These are phyloP conservation scores for Tinamus major DNA, from an alignment of 2,797 vertebrate genomes.

Conservation along the genomic window DNA sequence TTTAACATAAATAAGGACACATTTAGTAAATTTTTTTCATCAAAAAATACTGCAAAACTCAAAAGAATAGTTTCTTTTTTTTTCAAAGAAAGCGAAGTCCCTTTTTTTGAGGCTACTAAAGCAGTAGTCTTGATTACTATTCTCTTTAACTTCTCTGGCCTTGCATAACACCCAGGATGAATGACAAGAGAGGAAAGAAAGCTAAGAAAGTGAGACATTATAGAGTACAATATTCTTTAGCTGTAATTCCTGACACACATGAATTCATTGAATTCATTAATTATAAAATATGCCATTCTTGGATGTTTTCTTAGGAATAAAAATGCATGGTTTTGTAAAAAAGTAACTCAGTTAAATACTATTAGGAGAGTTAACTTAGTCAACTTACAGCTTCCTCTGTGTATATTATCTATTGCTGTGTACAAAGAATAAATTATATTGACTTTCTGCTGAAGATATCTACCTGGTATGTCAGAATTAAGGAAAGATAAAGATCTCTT, in stretches of 20 bases:
- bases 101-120: background rate
- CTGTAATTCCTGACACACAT: background rate
- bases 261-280: background rate
- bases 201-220: background rate
- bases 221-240: background rate
- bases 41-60: background rate
- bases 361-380: background rate
- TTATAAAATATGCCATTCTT: background rate
- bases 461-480: background rate
- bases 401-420: background rate
- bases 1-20: background rate
- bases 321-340: background rate
- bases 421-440: background rate
- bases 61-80: background rate
- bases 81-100: background rate
- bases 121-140: background rate
- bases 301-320: background rate
- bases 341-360: background rate
- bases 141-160: background rate
- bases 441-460: background rate
- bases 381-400: background rate
- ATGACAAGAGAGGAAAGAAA: background rate
- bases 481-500: background rate
- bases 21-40: background rate
- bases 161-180: background rate